Evolutionary conservation across 1,140 invertebrate species (phyloP).

Genomic region (Neodiprion lecontei): DNA sequence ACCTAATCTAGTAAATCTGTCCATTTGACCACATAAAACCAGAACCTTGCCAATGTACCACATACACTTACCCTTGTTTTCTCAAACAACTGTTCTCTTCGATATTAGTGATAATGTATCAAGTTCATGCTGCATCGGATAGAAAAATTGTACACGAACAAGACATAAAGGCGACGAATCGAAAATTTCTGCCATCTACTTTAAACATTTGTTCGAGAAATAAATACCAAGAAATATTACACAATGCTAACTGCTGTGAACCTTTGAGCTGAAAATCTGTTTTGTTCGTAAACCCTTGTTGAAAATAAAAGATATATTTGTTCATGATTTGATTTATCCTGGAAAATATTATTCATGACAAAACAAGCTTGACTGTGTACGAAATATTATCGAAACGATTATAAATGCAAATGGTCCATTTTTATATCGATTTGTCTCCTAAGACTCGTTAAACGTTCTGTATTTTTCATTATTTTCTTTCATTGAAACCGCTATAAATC

Average conservation of each 20-base stretch:
- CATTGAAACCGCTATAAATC: no score
- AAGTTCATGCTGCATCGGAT: no score
- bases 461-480: no score
- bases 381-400: neutral
- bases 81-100: slow-evolving; percentile 9
- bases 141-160: no score
- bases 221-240: neutral
- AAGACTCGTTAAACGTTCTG: no score
- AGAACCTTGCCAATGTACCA: slow-evolving; percentile 14
- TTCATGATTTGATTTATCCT: slow-evolving; percentile 22
- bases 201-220: slow-evolving; percentile 3
- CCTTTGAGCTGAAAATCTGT: slow-evolving; percentile 12
- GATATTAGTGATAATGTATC: neutral
- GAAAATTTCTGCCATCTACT: no score
- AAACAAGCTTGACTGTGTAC: slow-evolving; percentile 12
- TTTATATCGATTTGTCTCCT: no score
- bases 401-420: no score
- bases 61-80: slow-evolving; percentile 16
- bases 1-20: slow-evolving; percentile 38
- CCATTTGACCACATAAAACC: slow-evolving; percentile 5
- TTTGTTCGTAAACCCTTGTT: slow-evolving; percentile 17
- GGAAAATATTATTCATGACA: slow-evolving; percentile 11
- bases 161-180: no score
- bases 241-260: slow-evolving; percentile 5
- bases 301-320: slow-evolving; percentile 19